Conservation (phyloP, 2,888 invertebrate species). For the Odontothrips loti region DNA sequence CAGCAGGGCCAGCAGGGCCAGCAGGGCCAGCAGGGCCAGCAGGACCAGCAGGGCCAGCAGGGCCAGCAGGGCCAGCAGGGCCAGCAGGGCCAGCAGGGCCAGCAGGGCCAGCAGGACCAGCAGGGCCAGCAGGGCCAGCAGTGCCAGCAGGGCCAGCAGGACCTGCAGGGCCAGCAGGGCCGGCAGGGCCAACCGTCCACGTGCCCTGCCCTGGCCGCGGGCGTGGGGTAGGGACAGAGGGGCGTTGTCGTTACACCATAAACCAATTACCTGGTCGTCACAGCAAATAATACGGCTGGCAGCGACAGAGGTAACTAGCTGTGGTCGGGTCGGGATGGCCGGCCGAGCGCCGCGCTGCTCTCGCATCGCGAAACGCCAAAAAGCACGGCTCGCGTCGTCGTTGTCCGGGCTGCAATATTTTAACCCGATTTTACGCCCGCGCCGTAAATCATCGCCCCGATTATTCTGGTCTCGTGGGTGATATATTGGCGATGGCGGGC, state of each 20-base stretch:
- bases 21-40: too few relatives aligned
- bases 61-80: too few relatives aligned
- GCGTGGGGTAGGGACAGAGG: not conserved
- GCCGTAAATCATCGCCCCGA: not conserved
- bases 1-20: not conserved
- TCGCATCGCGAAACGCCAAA: not conserved
- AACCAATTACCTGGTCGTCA: constrained; percentile 22
- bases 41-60: too few relatives aligned
- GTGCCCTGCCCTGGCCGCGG: too few relatives aligned
- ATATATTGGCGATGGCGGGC: constrained; percentile 4
- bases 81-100: too few relatives aligned
- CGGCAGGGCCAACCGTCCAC: not conserved
- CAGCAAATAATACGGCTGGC: not conserved
- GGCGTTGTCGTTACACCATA: constrained; percentile 7
- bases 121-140: too few relatives aligned
- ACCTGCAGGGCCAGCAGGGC: too few relatives aligned
- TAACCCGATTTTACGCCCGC: constrained; percentile 12
- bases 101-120: too few relatives aligned
- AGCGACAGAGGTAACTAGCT: not conserved
- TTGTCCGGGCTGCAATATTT: constrained; percentile 20
- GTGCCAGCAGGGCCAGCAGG: too few relatives aligned
- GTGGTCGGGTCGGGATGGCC: not conserved
- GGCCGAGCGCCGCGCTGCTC: not conserved
- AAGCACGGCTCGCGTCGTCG: not conserved
- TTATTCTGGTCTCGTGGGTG: constrained; percentile 19